Percentiles rank a stretch among this genome's conserved stretches.
Evolutionary conservation across 2,113 vertebrate species (phyloP).

Genomic region (Chamaetylas fuelleborni): DNA sequence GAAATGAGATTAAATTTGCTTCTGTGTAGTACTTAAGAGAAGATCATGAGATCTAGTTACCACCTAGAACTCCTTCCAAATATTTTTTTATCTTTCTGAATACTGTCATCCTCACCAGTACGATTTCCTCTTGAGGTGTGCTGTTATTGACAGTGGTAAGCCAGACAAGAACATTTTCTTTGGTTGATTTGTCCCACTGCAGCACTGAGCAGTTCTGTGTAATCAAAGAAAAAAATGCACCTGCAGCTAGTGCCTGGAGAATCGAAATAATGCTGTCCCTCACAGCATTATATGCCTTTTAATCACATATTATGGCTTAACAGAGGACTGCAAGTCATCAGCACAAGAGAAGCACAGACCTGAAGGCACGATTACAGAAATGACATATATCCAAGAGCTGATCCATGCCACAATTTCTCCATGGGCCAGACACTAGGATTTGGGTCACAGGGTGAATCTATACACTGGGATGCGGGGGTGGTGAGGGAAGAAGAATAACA

Average conservation of each 20-base stretch:
- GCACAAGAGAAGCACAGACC: background rate
- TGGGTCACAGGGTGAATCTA: background rate
- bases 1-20: background rate
- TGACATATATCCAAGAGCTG: background rate
- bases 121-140: background rate
- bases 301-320: background rate
- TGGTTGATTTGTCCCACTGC: background rate
- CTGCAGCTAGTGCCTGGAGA: background rate
- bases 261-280: background rate
- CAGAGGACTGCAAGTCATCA: background rate
- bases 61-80: background rate
- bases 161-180: background rate
- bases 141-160: background rate
- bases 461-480: background rate
- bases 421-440: background rate
- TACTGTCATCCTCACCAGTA: background rate
- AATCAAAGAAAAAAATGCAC: background rate
- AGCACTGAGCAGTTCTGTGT: background rate
- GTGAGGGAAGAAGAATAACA: background rate
- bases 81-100: background rate
- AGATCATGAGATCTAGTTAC: background rate
- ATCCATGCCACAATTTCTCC: fast-evolving
- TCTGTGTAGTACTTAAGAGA: background rate
- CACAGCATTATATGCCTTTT: background rate
- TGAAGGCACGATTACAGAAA: background rate